Percentiles rank a stretch among this genome's conserved stretches.
Evolutionary conservation across 2,888 invertebrate genomes (phyloP).

Genomic region (Andrena chrysosceles): DNA sequence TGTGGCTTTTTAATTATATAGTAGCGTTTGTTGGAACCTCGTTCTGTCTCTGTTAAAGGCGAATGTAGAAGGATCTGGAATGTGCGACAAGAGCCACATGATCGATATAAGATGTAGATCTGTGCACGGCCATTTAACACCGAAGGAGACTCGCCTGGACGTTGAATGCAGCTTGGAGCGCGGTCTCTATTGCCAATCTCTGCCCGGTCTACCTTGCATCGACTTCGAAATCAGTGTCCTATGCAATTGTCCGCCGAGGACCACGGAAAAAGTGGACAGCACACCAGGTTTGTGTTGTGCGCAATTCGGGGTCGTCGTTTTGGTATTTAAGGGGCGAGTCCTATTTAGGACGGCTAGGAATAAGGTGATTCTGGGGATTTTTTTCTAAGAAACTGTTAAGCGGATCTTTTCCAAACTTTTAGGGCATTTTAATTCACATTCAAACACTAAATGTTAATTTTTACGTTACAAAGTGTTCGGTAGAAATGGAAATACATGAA

Average conservation of each 20-base stretch:
- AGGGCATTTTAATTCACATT: no score
- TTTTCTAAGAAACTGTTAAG: no score
- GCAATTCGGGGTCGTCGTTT: neutral
- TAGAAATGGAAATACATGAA: no score
- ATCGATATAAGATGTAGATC: slow-evolving; percentile 92
- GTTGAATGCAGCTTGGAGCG: slow-evolving; percentile 91
- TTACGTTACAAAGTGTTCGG: no score
- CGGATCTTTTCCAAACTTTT: no score
- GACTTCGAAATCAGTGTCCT: slow-evolving; percentile 94
- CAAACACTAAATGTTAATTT: no score
- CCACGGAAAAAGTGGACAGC: slow-evolving; percentile 1
- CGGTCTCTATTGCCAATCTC: slow-evolving; percentile 89
- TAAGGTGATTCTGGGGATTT: no score
- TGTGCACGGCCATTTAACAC: slow-evolving; percentile 87
- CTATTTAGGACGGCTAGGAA: no score
- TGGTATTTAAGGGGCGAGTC: neutral
- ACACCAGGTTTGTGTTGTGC: slow-evolving; percentile 8
- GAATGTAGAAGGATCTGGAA: slow-evolving; percentile 85
- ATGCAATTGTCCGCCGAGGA: slow-evolving; percentile 87
- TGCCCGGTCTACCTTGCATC: slow-evolving; percentile 86
- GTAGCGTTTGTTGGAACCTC: no score
- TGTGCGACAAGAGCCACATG: slow-evolving; percentile 89
- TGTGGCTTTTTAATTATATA: neutral
- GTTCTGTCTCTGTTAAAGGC: slow-evolving; percentile 73
- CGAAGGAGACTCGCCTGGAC: slow-evolving; percentile 90